These are phyloP conservation scores for Dasysyrphus albostriatus DNA, from an alignment of 2,888 invertebrate species.

Conservation along the genomic window DNA sequence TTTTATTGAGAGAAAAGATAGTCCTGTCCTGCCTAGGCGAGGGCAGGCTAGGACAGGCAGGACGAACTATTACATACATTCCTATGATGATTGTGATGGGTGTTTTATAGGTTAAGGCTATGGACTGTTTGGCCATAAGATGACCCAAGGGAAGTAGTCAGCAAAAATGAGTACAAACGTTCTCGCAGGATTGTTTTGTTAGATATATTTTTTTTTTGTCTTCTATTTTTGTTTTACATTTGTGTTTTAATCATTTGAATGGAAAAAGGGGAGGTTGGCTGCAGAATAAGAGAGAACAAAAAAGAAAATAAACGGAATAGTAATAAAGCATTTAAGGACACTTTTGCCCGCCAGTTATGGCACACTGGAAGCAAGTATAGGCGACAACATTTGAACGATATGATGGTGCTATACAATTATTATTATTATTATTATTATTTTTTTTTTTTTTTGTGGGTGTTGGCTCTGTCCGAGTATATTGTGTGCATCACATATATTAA, in stretches of 20 bases:
- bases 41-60: not conserved
- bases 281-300: not conserved
- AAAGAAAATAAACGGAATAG: conserved; percentile 27
- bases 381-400: conserved; percentile 25
- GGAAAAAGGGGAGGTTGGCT: conserved; percentile 7
- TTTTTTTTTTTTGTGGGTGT: conserved; percentile 9
- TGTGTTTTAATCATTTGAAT: conserved; percentile 46
- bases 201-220: conserved; percentile 20
- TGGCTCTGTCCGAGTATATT: conserved; percentile 7
- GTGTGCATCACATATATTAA: conserved; percentile 8
- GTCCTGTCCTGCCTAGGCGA: conserved; percentile 15
- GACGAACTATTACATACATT: conserved; percentile 16
- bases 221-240: conserved; percentile 11
- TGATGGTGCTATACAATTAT: conserved; percentile 20
- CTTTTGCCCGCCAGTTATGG: conserved; percentile 46
- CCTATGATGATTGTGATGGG: conserved; percentile 36
- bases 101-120: conserved; percentile 52
- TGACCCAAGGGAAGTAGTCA: conserved; percentile 70
- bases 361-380: conserved; percentile 32
- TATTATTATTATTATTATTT: conserved; percentile 13
- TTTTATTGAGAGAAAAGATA: conserved; percentile 17
- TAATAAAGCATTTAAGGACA: conserved; percentile 64
- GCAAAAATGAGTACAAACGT: conserved; percentile 62
- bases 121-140: conserved; percentile 62
- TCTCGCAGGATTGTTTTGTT: conserved; percentile 59